Base-by-base conservation (phyloP, 2,797 vertebrate genomes). In the Champsocephalus gunnari region DNA sequence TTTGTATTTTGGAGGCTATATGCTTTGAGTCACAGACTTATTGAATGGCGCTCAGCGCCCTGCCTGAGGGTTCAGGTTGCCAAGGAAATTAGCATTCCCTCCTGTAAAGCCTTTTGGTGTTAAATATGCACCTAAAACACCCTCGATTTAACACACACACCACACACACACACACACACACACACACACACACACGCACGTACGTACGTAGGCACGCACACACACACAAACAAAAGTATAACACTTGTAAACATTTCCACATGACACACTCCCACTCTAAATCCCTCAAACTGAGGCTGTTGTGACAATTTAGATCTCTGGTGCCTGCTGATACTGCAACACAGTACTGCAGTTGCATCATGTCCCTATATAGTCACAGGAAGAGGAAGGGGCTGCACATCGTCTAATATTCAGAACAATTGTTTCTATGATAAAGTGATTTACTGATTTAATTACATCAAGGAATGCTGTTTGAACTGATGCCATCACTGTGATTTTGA, bases 81-180 rank as follows among this genome's bases (percentile, higher is more conserved):
- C 66, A 80, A 65, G 73, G 64, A 82, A 87, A 89, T 89, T 84
- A 80, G 59, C 56, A 79, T 82, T 79, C 56, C 66, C 62, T 65
- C 63, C 44, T 59, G 32, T 74, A 77, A 73, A 64, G 45, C 51
- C 44, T 65, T 80, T 77, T 82, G 28, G 16, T 72, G 62, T 79
- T 45, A 84, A 83, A 78, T 77, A 71, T 74, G 49, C 66, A 77
- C 59, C 71, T 12, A 61, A 79, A 69, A 64, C 73, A 75, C 63
- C 67, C 54, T 21, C 43, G 50, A 61, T 82, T 77, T 82, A 55
- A 57, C 73, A 38, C 34, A 38, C 34, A 34, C 34, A 34, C 10
- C 10, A 34, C 32, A 32, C 8, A 3, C 12, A 32, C n/a, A 19
- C 45, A 14, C 45, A 19, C 32, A 2, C 6, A 12, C 50, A n/a